These are phyloP conservation scores for Leptopilina drosophilae DNA, from an alignment of 2,888 invertebrate species.

Conservation along the genomic window DNA sequence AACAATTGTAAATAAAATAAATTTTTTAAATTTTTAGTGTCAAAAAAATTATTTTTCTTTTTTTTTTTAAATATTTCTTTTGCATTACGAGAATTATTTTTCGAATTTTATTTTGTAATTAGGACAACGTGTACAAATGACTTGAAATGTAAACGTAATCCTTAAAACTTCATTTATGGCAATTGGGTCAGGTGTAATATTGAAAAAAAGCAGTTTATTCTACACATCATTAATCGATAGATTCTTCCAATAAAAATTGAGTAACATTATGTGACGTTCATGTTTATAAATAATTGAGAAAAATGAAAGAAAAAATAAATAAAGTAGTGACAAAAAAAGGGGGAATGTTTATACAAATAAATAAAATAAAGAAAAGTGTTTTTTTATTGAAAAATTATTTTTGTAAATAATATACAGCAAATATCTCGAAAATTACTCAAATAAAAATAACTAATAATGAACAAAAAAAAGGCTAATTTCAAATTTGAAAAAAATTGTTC, in stretches of 20 bases:
- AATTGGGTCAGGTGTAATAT: conserved; percentile 9
- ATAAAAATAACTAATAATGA: no score
- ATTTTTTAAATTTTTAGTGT: not conserved
- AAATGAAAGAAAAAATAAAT: no score
- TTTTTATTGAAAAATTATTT: no score
- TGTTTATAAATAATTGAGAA: not conserved
- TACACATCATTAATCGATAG: conserved; percentile 30
- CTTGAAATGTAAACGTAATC: conserved; percentile 35
- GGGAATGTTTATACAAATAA: no score
- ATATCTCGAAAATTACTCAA: no score
- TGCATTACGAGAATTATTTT: not conserved
- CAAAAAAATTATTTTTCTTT: not conserved
- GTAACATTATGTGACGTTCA: not conserved
- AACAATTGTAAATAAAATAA: no score
- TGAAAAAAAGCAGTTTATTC: conserved; percentile 24
- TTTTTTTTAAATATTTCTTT: not conserved
- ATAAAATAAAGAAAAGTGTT: no score
- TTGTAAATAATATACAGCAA: no score
- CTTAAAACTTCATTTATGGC: conserved; percentile 34
- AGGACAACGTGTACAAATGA: conserved; percentile 28
- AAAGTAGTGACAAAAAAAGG: no score
- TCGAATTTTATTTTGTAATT: conserved; percentile 7
- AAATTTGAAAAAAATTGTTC: no score
- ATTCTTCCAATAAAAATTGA: conserved; percentile 13
- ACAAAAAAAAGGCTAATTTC: no score